Base-by-base conservation (phyloP, 53 echinoderm and acorn worm genomes). In the Temnopleurus reevesii region DNA sequence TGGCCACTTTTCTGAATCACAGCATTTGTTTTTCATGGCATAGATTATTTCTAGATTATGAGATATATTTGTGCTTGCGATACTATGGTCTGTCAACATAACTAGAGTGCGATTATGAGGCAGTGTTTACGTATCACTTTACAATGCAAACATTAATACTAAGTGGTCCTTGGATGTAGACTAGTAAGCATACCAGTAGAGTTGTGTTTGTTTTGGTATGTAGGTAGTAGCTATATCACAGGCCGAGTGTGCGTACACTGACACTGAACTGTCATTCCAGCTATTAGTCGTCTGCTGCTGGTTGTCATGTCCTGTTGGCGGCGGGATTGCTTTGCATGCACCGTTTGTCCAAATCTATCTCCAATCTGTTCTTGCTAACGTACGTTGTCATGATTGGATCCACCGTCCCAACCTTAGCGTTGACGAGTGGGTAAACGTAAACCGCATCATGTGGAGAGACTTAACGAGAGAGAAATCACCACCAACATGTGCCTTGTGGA, bases 171-270 rank as follows among this genome's bases (percentile, higher is more conserved):
- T 47, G 53, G 36, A 83, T 18, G 8, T 8, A 83, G 83, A 55
- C 83, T 83, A 83, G 19, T 13, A 55, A 83, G 83, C 83, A 83
- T 83, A 83, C 83, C 83, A 83, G 83, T 23, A 53, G 21, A 54
- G 83, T 34, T 83, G 83, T 55, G 56, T 83, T 80, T 80, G 80
- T 80, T 80, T 80, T 27, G 51, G 80, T 80, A 51, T 80, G 80
- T 29, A 5, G 36, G 47, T 28, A 47, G 83, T 83, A 15, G 83
- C 21, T 12, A 71, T 13, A 13, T 33, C 33, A 9, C 83, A 31
- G 36, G 15, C 18, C 55, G 56, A 19, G 28, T 55, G 21, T 33
- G 33, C 24, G 36, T 80, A 28, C 80, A 80, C 17, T 4, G 80
- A 26, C 28, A 29, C 46, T 51, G 25, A 12, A 45, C 6, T 10